Evolutionary conservation across 2,113 vertebrate species (phyloP).

Genomic region (Collichthys lucidus): DNA sequence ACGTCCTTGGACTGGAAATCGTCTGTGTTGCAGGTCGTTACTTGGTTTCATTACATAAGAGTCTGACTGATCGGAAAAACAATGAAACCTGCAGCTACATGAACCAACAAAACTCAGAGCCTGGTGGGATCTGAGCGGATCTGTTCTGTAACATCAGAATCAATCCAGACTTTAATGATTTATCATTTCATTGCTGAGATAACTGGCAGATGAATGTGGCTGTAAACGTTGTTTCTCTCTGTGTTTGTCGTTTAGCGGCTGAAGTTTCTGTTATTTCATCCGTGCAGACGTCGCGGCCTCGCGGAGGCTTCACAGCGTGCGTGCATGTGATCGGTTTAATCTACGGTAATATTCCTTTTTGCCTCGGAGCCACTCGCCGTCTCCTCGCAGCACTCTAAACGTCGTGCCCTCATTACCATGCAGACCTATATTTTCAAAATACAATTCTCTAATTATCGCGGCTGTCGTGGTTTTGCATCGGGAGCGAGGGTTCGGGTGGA

Average conservation of each 20-base stretch:
- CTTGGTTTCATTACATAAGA: too few species aligned
- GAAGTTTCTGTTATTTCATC: conserved; percentile 5
- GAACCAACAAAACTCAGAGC: too few species aligned
- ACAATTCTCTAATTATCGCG: conserved; percentile 67
- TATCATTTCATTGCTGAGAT: background rate
- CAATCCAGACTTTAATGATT: background rate
- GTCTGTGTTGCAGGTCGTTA: too few species aligned
- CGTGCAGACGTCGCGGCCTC: conserved; percentile 35
- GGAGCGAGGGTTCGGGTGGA: background rate
- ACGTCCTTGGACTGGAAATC: too few species aligned
- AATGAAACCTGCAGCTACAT: too few species aligned
- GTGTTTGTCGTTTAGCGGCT: background rate
- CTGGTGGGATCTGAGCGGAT: too few species aligned
- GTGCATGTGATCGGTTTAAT: conserved; percentile 46
- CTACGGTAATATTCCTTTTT: conserved; percentile 14
- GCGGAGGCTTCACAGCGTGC: conserved; percentile 10
- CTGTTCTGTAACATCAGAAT: background rate
- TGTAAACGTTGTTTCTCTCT: background rate
- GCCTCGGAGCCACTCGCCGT: conserved; percentile 37
- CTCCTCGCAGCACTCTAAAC: conserved; percentile 33
- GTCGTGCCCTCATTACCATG: conserved; percentile 60
- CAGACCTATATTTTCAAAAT: conserved; percentile 71
- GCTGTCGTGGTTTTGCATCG: conserved; percentile 50
- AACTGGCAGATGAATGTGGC: background rate
- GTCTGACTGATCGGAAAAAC: too few species aligned